Evolutionary conservation across 2,113 vertebrate species (phyloP), one percentile per base, ranked within the genome.

Genomic region (Boleophthalmus pectinirostris): DNA sequence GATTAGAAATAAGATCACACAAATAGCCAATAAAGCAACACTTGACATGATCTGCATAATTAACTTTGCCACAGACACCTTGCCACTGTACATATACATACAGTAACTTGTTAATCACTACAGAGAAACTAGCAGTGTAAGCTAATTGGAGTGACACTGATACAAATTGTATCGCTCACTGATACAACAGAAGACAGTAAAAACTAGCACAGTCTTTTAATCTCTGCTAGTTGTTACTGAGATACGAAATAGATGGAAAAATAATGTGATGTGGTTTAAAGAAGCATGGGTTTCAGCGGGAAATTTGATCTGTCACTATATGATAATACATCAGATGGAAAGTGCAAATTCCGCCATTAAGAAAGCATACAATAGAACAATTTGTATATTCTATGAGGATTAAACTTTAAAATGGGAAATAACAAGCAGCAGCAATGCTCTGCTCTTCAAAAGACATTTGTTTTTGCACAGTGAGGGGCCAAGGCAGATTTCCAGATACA

Each of bases 401-500:
- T 33, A 33, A 18, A 33, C 29, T 47, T 18, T 46, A 57, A 69
- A 67, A 70, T 68, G 71, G 74, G 78, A 77, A 81, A 81, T 56
- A 43, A 43, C 23, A 69, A 69, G 66, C 60, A 53, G 21, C 29
- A 75, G 57, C 49, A 70, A 80, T 4, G 33, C 38, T 64, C 18
- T 43, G 68, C 56, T 77, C 67, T 16, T 15, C 70, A 2, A 15
- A 68, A 74, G 70, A 75, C 66, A 67, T 79, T 83, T 85, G 79
- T 83, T 77, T 73, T 80, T 57, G 72, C 68, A 85, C 70, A 38
- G 69, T 20, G 58, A 63, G 63, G 29, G 58, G 71, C 73, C 75
- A 20, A 69, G 78, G 77, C 70, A 60, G 56, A 61, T 67, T 5
- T 79, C 82, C 84, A 85, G 64, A 81, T 68, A 47, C 24, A 69